Base-by-base conservation (phyloP, 1,140 invertebrate genomes). In the Anastatus disparis region DNA sequence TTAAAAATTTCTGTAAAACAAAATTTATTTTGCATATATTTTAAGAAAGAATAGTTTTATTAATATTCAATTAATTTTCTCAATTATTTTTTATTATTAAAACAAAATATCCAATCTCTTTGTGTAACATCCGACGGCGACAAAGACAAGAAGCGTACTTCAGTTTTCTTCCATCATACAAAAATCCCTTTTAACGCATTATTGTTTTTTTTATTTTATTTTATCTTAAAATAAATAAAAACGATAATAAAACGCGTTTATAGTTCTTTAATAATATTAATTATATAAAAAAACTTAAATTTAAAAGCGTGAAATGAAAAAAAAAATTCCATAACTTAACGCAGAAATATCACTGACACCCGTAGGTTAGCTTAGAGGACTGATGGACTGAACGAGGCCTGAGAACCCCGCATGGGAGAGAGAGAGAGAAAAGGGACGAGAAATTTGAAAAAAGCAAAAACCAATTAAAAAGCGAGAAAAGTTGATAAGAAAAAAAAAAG, bases 351-450 rank as follows among this genome's bases (percentile, higher is more conserved):
- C 70, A 78, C 78, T 80, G 70, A 82, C 77, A n/a, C 76, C 78
- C 78, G 83, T 84, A 83, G 83, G 83, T 80, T 84, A 81, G 83
- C 83, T 84, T 84, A 84, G 77, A 79, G 79, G 75, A 77, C 75
- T 70, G 78, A 80, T 77, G 75, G 79, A 80, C n/a, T 62, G 76
- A 79, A 74, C 73, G 73, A 78, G 75, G 72, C 72, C 74, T 71
- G 75, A 77, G 72, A 74, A 55, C 24, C 59, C 65, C 48, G 67
- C 76, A 55, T 74, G 59, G 50, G 56, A 44, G 63, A 73, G 61
- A 55, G 61, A 65, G 31, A 72, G 58, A 48, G 24, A 26, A 72
- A 35, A 75, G 24, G 59, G 56, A 67, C 73, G 55, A 65, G 42
- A 24, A 56, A 76, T n/a, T 50, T 52, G 40, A 12, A 7, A 50